Conservation (phyloP, 1,140 invertebrate species). For the Pantala flavescens region DNA sequence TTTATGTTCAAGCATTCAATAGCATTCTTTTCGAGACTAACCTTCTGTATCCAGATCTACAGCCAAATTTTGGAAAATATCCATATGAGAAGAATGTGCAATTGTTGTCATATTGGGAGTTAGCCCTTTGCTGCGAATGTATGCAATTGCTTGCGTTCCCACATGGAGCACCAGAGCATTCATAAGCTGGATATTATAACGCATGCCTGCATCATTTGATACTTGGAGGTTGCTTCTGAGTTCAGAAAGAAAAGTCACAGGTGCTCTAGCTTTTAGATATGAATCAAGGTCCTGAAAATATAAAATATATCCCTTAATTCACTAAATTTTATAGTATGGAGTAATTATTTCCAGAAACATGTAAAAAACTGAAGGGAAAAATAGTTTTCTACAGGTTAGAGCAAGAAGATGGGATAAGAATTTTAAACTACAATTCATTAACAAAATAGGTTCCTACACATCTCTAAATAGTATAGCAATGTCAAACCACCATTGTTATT, state of each 20-base stretch:
- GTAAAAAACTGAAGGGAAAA: too few species aligned
- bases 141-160: conserved; percentile 87
- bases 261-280: conserved; percentile 87
- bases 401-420: too few species aligned
- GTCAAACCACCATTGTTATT: too few species aligned
- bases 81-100: conserved; percentile 95
- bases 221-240: conserved; percentile 81
- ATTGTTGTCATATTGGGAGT: conserved; percentile 93
- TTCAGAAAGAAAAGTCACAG: conserved; percentile 91
- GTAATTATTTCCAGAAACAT: too few species aligned
- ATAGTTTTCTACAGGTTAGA: too few species aligned
- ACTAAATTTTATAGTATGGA: too few species aligned
- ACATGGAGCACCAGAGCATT: conserved; percentile 97
- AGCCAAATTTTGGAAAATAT: conserved; percentile 98
- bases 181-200: conserved; percentile 93
- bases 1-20: too few species aligned
- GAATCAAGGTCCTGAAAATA: conserved; percentile 71
- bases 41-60: conserved; percentile 97
- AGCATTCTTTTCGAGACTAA: too few species aligned
- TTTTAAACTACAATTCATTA: too few species aligned
- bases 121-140: conserved; percentile 75
- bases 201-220: conserved; percentile 72
- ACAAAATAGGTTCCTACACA: too few species aligned
- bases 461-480: too few species aligned
- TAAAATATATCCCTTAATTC: too few species aligned